Percentiles rank a stretch among this genome's conserved stretches.
These are phyloP conservation scores for Stylophora pistillata DNA, from an alignment of 64 coral and sea anemone species.

Conservation along the genomic window DNA sequence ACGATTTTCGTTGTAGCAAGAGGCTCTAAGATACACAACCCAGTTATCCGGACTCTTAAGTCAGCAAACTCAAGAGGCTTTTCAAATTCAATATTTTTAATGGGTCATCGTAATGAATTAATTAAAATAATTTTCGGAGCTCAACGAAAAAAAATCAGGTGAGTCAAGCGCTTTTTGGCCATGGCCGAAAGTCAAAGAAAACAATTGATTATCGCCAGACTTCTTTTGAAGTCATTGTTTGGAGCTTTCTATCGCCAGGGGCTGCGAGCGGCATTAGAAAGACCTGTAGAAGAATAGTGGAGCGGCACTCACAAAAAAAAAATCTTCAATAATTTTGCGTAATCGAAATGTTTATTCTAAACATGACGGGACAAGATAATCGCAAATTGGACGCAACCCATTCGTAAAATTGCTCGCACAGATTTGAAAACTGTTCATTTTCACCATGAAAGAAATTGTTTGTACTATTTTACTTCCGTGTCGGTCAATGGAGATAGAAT, in stretches of 20 bases:
- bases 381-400: too few relatives aligned
- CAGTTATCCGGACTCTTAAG: slow-evolving; percentile 1
- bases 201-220: background rate
- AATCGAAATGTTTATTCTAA: slow-evolving; percentile 16
- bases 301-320: slow-evolving; percentile 16
- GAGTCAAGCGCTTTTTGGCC: background rate
- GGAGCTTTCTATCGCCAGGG: background rate
- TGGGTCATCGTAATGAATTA: background rate
- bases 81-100: slow-evolving; percentile 6
- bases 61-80: background rate
- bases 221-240: slow-evolving; percentile 42
- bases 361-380: background rate
- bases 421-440: background rate
- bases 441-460: background rate
- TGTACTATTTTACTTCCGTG: background rate
- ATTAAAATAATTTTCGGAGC: background rate
- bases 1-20: too few relatives aligned
- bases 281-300: background rate
- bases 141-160: background rate
- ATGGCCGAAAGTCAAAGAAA: slow-evolving; percentile 2
- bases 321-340: background rate
- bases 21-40: too few relatives aligned
- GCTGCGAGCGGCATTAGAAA: slow-evolving; percentile 18
- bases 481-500: background rate
- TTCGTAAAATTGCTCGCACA: background rate